phyloP scores from a whole-genome alignment of 2,888 invertebrate genomes.

The Xiphydria camelus region DNA sequence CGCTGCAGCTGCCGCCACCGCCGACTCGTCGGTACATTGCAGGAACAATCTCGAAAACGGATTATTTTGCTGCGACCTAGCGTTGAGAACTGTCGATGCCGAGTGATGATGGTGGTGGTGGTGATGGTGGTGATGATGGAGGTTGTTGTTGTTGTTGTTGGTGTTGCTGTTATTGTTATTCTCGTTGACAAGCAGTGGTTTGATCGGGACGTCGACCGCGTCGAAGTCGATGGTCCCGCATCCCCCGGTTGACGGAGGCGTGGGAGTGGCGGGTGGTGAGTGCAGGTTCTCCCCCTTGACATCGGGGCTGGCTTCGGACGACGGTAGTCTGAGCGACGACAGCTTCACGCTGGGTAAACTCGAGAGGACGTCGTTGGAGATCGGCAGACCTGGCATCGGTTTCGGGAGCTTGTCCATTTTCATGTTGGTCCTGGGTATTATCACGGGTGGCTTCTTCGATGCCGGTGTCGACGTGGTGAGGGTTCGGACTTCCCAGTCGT shows the following conservation, averaged over 20 bases:
- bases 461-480: constrained; percentile 51
- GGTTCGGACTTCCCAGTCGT: constrained; percentile 47
- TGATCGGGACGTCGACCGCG: constrained; percentile 19
- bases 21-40: background rate
- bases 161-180: constrained; percentile 47
- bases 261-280: constrained; percentile 28
- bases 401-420: constrained; percentile 63
- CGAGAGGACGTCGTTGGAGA: constrained; percentile 44
- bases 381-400: constrained; percentile 59
- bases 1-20: no score
- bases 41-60: constrained; percentile 19
- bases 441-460: constrained; percentile 57
- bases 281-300: constrained; percentile 25
- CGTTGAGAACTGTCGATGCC: no score
- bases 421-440: constrained; percentile 62
- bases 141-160: no score
- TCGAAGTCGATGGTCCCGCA: constrained; percentile 23
- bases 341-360: constrained; percentile 46
- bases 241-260: constrained; percentile 20
- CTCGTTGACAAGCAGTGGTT: constrained; percentile 48
- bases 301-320: constrained; percentile 45
- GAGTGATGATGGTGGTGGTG: no score
- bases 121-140: no score
- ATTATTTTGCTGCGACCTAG: constrained; percentile 18
- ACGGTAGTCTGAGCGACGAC: constrained; percentile 36